Conservation (phyloP, 2,113 vertebrate species). For the Callopanchax toddi region DNA sequence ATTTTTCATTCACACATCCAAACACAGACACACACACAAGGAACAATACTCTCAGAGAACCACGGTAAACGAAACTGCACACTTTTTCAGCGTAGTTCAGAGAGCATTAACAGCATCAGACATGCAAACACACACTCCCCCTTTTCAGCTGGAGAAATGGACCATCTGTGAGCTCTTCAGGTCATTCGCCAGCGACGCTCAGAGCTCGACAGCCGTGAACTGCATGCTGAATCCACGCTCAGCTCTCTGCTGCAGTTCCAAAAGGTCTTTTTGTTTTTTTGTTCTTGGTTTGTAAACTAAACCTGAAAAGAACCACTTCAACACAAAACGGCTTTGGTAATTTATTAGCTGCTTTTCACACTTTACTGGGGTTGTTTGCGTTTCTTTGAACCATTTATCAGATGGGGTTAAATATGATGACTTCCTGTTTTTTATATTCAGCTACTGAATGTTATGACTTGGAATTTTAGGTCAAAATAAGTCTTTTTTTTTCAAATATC, state of each 20-base stretch:
- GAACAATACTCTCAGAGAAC: constrained; percentile 37
- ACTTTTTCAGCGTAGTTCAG: constrained; percentile 43
- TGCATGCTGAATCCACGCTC: constrained; percentile 25
- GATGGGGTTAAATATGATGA: background rate
- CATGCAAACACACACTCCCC: constrained; percentile 13
- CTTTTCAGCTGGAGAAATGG: constrained; percentile 42
- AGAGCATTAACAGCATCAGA: constrained; percentile 35
- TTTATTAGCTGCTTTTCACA: background rate
- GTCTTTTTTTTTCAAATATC: no score
- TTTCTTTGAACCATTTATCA: background rate
- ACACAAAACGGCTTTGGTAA: background rate
- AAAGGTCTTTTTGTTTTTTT: constrained; percentile 17
- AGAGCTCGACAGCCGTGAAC: constrained; percentile 23
- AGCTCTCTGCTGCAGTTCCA: constrained; percentile 3
- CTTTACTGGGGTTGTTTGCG: background rate
- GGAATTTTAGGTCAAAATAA: no score
- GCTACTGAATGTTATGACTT: no score
- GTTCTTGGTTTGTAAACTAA: constrained; percentile 29
- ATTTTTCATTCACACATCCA: constrained; percentile 10
- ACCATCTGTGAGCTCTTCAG: constrained; percentile 61
- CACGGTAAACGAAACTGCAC: background rate
- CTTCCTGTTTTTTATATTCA: background rate
- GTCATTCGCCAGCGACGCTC: no score
- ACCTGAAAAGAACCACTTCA: background rate
- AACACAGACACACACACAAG: constrained; percentile 5